These are phyloP conservation scores for Centruroides vittatus DNA, from an alignment of 1,140 invertebrate species.

Conservation along the genomic window DNA sequence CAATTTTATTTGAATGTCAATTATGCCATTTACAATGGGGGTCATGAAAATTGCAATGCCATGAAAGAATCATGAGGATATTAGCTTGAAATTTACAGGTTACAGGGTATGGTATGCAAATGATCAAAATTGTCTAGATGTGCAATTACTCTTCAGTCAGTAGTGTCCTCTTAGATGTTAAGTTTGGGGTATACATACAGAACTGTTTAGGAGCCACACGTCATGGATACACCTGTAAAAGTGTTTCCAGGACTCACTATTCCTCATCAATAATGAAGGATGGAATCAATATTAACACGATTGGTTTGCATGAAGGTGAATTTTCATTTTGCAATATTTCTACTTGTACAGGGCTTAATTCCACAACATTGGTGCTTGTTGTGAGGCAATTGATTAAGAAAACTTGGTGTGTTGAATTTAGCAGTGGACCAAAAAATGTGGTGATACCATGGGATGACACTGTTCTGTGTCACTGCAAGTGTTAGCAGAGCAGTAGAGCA, in stretches of 20 bases:
- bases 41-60: neutral
- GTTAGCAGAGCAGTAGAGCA: neutral
- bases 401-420: neutral
- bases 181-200: neutral
- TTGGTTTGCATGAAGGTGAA: conserved; percentile 3
- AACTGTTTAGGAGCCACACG: neutral
- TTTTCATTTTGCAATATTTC: conserved; percentile 1
- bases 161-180: neutral
- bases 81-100: neutral
- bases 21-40: no score
- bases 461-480: neutral
- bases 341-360: neutral
- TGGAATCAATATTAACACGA: neutral
- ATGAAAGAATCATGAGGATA: neutral
- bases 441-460: neutral
- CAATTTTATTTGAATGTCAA: no score
- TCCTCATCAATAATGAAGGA: neutral
- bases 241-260: neutral
- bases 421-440: neutral
- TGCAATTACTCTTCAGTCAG: neutral
- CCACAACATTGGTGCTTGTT: no score
- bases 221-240: neutral
- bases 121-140: neutral
- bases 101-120: neutral
- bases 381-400: neutral